These are phyloP conservation scores for Lochmaea crataegi DNA, from an alignment of 2,888 invertebrate species.

Conservation along the genomic window DNA sequence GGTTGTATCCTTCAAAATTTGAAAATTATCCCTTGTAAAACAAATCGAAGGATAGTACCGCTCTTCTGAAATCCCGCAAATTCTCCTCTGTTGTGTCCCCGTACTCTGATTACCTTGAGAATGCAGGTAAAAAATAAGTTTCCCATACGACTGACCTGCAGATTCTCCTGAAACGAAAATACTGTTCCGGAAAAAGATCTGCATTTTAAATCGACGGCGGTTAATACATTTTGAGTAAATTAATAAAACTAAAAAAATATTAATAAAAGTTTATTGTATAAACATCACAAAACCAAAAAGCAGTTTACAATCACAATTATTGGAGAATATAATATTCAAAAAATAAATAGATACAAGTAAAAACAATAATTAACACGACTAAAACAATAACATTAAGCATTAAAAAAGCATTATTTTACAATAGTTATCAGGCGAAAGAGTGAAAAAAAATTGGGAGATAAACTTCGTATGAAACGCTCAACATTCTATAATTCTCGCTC, in stretches of 20 bases:
- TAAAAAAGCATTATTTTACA: slow-evolving; percentile 46
- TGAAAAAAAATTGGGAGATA: slow-evolving; percentile 18
- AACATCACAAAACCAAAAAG: slow-evolving; percentile 64
- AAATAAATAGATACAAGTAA: slow-evolving; percentile 56
- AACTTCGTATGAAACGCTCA: slow-evolving; percentile 7
- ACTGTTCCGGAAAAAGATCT: too few species aligned
- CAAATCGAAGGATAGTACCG: too few species aligned
- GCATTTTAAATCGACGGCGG: too few species aligned
- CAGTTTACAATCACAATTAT: slow-evolving; percentile 63
- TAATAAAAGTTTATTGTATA: slow-evolving; percentile 51
- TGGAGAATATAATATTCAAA: slow-evolving; percentile 53
- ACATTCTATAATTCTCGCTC: slow-evolving; percentile 53
- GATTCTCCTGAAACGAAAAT: too few species aligned
- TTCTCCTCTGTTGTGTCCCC: too few species aligned
- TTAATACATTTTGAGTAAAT: not conserved
- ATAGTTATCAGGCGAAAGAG: slow-evolving; percentile 32
- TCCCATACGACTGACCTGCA: too few species aligned
- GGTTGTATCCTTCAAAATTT: too few species aligned
- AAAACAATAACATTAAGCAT: slow-evolving; percentile 41
- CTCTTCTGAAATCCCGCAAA: too few species aligned
- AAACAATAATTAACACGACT: slow-evolving; percentile 38
- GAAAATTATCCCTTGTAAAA: too few species aligned
- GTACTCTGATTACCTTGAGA: too few species aligned
- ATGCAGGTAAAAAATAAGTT: too few species aligned
- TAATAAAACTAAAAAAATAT: slow-evolving; percentile 13